Base-by-base conservation (phyloP, 2,113 vertebrate species). In the Silurus asotus region DNA sequence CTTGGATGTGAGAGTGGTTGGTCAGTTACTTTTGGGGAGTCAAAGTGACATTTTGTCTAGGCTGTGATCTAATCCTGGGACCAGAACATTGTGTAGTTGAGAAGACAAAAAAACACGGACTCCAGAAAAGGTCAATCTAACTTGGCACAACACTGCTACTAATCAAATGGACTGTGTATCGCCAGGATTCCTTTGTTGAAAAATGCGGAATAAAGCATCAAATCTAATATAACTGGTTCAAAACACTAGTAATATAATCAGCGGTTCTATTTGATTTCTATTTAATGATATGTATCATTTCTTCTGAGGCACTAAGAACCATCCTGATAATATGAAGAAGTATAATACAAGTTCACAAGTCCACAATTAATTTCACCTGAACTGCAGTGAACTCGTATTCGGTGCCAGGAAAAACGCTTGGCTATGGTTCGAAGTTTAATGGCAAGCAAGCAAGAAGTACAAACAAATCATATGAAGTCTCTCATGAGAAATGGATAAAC, bases 401-500 rank as follows among this genome's bases (percentile, higher is more conserved):
- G 5, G 53, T 55, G 28, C 76, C 58, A 72, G 23, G 20, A 70
- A 48, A 69, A 76, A 20, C 13, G 20, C 53, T 80, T 86, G 76
- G 28, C 62, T 25, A 49, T 14, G 53, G 64, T 59, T 86, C 15
- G 15, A 70, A 59, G 20, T 86, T 80, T 80, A 80, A 65, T 61
- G 53, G 0, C 65, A 86, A 69, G 49, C n/a, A 76, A 78, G 58
- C 19, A 76, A 37, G 20, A 55, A 55, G 48, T 19, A 55, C 48
- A 53, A 77, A 59, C 72, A 76, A 56, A 72, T 11, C 81, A 55
- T 19, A 55, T 62, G 6, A 25, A 75, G 19, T 20, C 49, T 5
- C 6, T 58, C 37, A 15, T 84, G 69, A 74, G 55, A 61, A 65
- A 79, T 25, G 6, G 25, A 65, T 53, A 67, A 78, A 78, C 84